These are phyloP conservation scores for Condylura cristata DNA, from an alignment of 2,113 vertebrate species.

Conservation along the genomic window DNA sequence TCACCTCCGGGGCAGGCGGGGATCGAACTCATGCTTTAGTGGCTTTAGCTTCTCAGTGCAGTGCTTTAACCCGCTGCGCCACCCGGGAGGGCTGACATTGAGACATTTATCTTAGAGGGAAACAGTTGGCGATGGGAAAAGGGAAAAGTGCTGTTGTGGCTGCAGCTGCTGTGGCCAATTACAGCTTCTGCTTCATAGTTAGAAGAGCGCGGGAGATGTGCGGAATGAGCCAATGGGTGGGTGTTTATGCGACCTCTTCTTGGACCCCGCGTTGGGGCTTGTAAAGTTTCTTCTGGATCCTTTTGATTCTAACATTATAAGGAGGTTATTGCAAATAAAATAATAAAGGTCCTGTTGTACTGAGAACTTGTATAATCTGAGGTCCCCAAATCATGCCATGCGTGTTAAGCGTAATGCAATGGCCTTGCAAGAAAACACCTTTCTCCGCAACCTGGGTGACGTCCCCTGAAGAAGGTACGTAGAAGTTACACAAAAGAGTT, in stretches of 20 bases:
- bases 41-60: too few relatives aligned
- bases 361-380: background rate
- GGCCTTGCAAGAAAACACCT: accelerated
- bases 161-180: background rate
- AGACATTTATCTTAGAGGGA: background rate
- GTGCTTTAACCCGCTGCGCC: too few relatives aligned
- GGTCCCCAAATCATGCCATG: background rate
- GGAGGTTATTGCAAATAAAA: background rate
- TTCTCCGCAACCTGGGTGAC: background rate
- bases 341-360: background rate
- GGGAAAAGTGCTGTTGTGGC: background rate
- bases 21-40: too few relatives aligned
- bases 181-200: background rate
- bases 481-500: background rate
- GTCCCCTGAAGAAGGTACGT: background rate
- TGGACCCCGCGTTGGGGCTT: background rate
- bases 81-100: too few relatives aligned
- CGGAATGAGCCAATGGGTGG: background rate
- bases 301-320: background rate
- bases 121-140: background rate
- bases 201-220: background rate
- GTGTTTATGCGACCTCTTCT: background rate
- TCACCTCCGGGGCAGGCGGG: too few relatives aligned
- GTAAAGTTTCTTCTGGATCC: background rate
- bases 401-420: background rate